A percentile compares a stretch with the other conserved stretches of the same genome.
Evolutionary conservation across 2,888 invertebrate genomes (phyloP).

Genomic region (Scaptodrosophila latifasciaeformis): DNA sequence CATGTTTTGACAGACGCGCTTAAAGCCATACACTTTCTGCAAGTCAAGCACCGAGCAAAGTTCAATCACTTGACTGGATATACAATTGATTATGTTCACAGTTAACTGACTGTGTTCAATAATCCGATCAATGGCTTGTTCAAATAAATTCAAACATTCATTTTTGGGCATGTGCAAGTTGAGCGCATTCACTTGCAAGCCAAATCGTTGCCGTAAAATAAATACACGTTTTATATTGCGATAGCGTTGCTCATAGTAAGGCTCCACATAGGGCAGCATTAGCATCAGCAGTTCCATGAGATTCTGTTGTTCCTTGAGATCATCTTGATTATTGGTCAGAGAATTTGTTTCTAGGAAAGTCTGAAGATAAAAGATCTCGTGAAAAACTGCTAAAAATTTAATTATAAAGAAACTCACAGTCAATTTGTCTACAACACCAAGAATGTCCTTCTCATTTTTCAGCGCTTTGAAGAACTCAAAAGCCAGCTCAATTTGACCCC

Average conservation of each 20-base stretch:
- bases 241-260: constrained; percentile 46
- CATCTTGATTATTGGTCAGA: too few relatives aligned
- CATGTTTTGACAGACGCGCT: constrained; percentile 59
- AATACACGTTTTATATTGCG: constrained; percentile 58
- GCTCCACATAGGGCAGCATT: constrained; percentile 44
- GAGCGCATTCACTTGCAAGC: constrained; percentile 40
- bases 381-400: too few relatives aligned
- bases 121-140: constrained; percentile 59
- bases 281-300: constrained; percentile 69
- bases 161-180: constrained; percentile 47
- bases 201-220: constrained; percentile 55
- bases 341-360: too few relatives aligned
- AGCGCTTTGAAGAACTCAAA: constrained; percentile 67
- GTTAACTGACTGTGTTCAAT: constrained; percentile 51
- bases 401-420: constrained; percentile 35
- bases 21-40: constrained; percentile 59
- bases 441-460: constrained; percentile 44
- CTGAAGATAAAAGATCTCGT: too few relatives aligned
- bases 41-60: constrained; percentile 58
- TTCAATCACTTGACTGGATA: constrained; percentile 61
- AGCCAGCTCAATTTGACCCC: constrained; percentile 68
- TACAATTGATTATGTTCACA: constrained; percentile 55
- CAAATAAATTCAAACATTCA: constrained; percentile 47
- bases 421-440: constrained; percentile 60
- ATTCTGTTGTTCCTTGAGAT: constrained; percentile 52